phyloP scores from a whole-genome alignment of 2,113 vertebrate genomes.

The Brachyhypopomus occidentalis region DNA sequence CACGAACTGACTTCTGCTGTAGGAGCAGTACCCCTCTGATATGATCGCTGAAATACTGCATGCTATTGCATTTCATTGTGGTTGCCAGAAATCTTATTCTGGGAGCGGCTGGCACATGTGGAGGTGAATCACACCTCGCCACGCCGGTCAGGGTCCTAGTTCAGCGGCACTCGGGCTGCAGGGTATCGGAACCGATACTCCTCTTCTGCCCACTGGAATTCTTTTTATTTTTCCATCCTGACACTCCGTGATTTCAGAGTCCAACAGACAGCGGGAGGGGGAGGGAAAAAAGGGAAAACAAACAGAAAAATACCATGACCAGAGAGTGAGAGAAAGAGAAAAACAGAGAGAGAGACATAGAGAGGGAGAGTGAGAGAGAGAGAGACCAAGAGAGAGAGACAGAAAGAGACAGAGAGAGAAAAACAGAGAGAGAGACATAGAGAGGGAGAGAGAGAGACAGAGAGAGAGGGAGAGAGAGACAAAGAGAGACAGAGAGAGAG shows the following conservation, averaged over 20 bases:
- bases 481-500: background rate
- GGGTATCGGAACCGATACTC: background rate
- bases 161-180: too few relatives aligned
- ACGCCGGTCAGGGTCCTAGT: too few relatives aligned
- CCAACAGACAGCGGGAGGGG: background rate
- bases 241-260: background rate
- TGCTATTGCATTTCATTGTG: background rate
- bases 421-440: background rate
- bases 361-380: background rate
- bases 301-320: too few relatives aligned
- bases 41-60: background rate
- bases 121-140: background rate
- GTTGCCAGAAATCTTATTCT: background rate
- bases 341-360: background rate
- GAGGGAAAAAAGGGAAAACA: background rate
- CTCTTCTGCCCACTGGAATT: background rate
- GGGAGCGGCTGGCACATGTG: constrained; percentile 25
- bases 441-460: background rate
- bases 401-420: background rate
- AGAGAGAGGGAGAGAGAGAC: background rate
- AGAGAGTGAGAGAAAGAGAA: background rate
- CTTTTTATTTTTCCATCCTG: background rate
- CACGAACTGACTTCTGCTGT: background rate
- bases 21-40: background rate
- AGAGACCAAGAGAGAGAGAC: too few relatives aligned